phyloP scores from a whole-genome alignment of 1,140 invertebrate species.

The Zaprionus nigranus region DNA sequence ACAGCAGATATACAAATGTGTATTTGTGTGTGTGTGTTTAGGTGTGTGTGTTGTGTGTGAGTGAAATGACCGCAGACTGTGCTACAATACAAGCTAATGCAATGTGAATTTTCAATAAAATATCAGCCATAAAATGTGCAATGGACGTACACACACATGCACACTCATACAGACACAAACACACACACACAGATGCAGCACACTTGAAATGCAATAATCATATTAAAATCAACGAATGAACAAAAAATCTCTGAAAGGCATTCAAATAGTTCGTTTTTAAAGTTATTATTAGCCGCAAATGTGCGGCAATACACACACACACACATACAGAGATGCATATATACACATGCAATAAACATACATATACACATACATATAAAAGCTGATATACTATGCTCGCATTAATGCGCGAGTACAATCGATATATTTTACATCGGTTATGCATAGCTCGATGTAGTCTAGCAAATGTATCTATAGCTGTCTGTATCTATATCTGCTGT shows the following conservation, averaged over 20 bases:
- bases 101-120: conserved; percentile 58
- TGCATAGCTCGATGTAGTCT: conserved; percentile 40
- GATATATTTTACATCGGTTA: conserved; percentile 69
- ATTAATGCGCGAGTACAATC: conserved; percentile 52
- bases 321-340: conserved; percentile 19
- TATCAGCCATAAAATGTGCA: conserved; percentile 26
- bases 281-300: conserved; percentile 83
- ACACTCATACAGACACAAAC: conserved; percentile 18
- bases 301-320: conserved; percentile 61
- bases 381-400: conserved; percentile 15
- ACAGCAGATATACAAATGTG: neutral
- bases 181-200: conserved; percentile 22
- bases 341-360: neutral
- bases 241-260: conserved; percentile 70
- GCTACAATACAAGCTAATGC: conserved; percentile 50
- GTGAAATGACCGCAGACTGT: conserved; percentile 5
- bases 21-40: neutral
- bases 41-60: neutral
- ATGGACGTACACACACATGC: conserved; percentile 27
- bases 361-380: conserved; percentile 7
- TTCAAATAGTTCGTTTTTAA: conserved; percentile 82
- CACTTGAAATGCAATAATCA: conserved; percentile 82
- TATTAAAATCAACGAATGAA: conserved; percentile 72
- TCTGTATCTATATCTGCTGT: conserved; percentile 19
- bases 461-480: conserved; percentile 11